Base-by-base conservation (phyloP, 2,797 vertebrate species). In the Paramormyrops hopkinsi region DNA sequence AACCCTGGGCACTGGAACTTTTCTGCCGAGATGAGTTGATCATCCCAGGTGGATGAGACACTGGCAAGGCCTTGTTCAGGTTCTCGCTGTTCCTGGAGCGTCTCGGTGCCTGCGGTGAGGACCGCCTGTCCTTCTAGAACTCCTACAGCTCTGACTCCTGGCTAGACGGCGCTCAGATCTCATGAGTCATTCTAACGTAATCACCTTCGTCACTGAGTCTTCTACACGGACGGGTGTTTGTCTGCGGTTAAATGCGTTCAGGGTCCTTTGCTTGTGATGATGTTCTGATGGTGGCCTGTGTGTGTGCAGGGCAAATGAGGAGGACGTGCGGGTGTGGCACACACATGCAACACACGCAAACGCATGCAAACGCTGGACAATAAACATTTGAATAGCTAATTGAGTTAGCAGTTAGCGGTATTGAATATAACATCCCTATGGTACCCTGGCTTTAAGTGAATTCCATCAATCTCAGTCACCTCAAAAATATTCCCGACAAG, bases 251-350 rank as follows among this genome's bases (percentile, higher is more conserved):
- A 29, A 25, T 50, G 54, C 29, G 2, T 53, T 8, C n/a, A 2
- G 11, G 22, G 87, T 46, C 88, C 29, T 54, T 84, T 87, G 88
- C 59, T 73, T 41, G 73, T 76, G 51, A 54, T 79, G 91, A 88
- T 89, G 53, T 59, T 33, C 48, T 44, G 51, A 48, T 88, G 83
- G 88, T 90, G 73, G 91, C 87, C 88, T 79, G 88, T 73, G 88
- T 73, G 88, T 48, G 41, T 84, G 83, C 25, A 56, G 76, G 73
- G 11, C 76, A 83, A 62, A 50, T 56, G 50, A 73, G 87, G 83
- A 41, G 88, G 84, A 91, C 22, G 73, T 76, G 85, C 65, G 88
- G 54, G n/a, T 79, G 73, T 9, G 37, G 5, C 7, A 53, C 48
- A 54, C 59, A 86, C 33, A 76, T 33, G 69, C 59, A 19, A 86